Percentiles rank a stretch among this genome's conserved stretches.
These are phyloP conservation scores for Carassius carassius DNA, from an alignment of 2,113 vertebrate genomes.

Conservation along the genomic window DNA sequence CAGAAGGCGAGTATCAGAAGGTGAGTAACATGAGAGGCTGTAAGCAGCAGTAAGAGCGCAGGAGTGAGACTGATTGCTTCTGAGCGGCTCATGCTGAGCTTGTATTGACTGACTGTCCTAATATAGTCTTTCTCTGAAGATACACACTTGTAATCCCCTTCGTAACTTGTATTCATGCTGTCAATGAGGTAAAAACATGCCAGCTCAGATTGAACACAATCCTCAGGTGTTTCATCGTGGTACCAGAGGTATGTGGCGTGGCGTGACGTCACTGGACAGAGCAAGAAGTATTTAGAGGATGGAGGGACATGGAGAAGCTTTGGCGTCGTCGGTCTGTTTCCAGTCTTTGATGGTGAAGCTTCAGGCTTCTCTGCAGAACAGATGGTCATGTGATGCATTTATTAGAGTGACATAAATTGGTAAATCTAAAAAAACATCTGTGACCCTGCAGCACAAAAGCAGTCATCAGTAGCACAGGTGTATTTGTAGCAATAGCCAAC, in stretches of 20 bases:
- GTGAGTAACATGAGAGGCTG: constrained; percentile 1
- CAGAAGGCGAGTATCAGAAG: not conserved
- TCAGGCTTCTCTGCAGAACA: not conserved
- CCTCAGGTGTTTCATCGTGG: fast-evolving
- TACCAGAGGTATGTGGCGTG: constrained; percentile 70
- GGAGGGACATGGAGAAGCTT: not conserved
- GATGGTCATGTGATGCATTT: no score
- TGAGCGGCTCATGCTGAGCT: constrained; percentile 18
- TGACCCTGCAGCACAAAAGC: no score
- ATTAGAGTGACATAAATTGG: no score
- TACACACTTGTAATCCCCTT: constrained; percentile 60
- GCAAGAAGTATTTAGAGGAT: constrained; percentile 55
- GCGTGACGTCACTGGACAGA: constrained; percentile 60
- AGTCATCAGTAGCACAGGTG: no score
- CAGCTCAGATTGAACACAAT: constrained; percentile 1
- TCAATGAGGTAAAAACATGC: constrained; percentile 63
- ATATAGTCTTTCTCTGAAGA: constrained; percentile 61
- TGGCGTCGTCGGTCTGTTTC: fast-evolving
- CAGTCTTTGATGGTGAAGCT: not conserved
- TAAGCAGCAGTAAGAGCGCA: constrained; percentile 40
- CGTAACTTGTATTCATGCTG: constrained; percentile 38
- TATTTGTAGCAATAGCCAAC: no score
- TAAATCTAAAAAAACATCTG: no score
- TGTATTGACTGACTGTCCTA: not conserved
- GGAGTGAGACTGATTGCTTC: not conserved